These are phyloP conservation scores for Drosophila simulans DNA, from an alignment of 1,140 invertebrate genomes.

Conservation along the genomic window DNA sequence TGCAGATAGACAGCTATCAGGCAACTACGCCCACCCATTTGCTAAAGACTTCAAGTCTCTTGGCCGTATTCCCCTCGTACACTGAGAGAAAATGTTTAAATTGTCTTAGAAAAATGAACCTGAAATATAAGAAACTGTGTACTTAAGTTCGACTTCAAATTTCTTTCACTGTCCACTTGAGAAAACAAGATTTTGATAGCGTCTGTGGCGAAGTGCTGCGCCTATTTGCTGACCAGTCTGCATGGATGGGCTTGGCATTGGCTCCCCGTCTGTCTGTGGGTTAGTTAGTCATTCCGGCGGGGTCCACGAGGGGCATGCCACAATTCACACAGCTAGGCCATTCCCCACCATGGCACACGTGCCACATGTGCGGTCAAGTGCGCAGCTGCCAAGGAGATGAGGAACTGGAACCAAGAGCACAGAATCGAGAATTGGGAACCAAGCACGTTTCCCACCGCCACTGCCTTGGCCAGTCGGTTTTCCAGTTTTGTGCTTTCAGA, in stretches of 20 bases:
- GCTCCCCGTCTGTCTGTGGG: conserved; percentile 32
- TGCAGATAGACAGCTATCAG: conserved; percentile 20
- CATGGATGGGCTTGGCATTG: conserved; percentile 46
- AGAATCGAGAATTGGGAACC: conserved; percentile 34
- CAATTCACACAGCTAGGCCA: conserved; percentile 38
- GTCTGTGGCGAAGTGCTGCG: conserved; percentile 30
- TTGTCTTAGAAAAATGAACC: too few species aligned
- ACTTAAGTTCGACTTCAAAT: neutral
- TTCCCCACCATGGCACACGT: conserved; percentile 54
- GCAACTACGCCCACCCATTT: conserved; percentile 40
- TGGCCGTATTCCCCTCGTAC: conserved; percentile 12
- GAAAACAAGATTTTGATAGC: conserved; percentile 46
- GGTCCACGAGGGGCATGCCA: conserved; percentile 20
- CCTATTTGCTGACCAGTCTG: conserved; percentile 45
- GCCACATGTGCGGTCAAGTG: conserved; percentile 79
- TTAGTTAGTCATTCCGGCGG: conserved; percentile 45
- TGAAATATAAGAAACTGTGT: too few species aligned
- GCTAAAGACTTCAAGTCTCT: conserved; percentile 18
- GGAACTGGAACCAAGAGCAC: conserved; percentile 31
- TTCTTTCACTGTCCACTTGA: conserved; percentile 12
- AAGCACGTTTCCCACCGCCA: conserved; percentile 57
- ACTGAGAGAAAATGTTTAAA: neutral
- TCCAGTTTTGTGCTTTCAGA: conserved; percentile 34
- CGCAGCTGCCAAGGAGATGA: conserved; percentile 57
- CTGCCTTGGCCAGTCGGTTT: conserved; percentile 44